Base-by-base conservation (phyloP, 2,888 invertebrate species). In the Pantelozetes paolii region DNA sequence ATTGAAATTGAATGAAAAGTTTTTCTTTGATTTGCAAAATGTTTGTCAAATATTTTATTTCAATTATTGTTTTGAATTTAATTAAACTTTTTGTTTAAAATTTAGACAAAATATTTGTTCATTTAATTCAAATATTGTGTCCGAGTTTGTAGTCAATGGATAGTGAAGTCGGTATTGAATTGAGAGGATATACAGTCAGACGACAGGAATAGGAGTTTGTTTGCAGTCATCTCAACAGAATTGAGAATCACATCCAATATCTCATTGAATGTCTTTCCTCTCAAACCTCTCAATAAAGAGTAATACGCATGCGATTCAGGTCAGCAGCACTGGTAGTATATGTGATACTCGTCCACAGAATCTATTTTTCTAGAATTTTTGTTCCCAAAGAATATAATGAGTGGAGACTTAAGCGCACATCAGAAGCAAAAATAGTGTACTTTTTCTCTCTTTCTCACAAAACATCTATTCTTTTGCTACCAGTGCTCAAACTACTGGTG, bases 161-260 rank as follows among this genome's bases (percentile, higher is more conserved):
- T 8, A 54, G 54, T 5, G 54, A 23, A 23, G 54, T 20, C 20
- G 5, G 54, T 54, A 26, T 54, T 54, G 26, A 26, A 54, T 23
- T 23, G 23, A 54, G 23, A 23, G 54, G 18, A n/a, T 18, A 54
- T 36, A 36, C n/a, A n/a, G n/a, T n/a, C n/a, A 36, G 36, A 36
- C 6, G 9, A 36, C 36, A 36, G 13, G 54, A 54, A 54, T 45
- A 18, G 11, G 54, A 23, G 20, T 23, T 54, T 54, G 54, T 54
- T 54, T 54, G 54, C 26, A 23, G 23, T 54, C 54, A n/a, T 54
- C 54, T 54, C 54, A 23, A 20, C 20, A 54, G 26, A 3, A 54
- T 54, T 54, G 54, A 54, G 54, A 54, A 54, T 54, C 54, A 54
- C 54, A 54, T 23, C 23, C 23, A 54, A 54, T 54, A 54, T 54